Base-by-base conservation (phyloP, 2,113 vertebrate species). In the Brachyistius frenatus region DNA sequence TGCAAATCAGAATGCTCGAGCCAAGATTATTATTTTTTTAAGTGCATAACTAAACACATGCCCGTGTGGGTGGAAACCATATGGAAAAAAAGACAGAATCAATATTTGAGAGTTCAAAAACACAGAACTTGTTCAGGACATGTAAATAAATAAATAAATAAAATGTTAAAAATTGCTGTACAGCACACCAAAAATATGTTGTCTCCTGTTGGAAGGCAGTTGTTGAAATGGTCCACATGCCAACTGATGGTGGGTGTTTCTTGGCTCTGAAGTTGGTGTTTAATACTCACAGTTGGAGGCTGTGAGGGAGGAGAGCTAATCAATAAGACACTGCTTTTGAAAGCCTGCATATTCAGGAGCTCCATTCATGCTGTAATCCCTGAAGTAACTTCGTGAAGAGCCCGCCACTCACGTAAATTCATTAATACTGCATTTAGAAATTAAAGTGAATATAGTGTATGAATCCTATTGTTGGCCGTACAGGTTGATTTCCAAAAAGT, bases 191-290 rank as follows among this genome's bases (percentile, higher is more conserved):
- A 62, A 77, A 83, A 83, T 83, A 67, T 37, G 7, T 8, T 7
- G 41, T 64, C 73, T 81, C 31, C 53, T 37, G 73, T 68, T 70
- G 44, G 54, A 67, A 60, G 66, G 67, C 46, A 78, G 66, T 67
- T 74, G 41, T 61, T 73, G 77, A 73, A 75, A 52, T 35, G 67
- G 49, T 74, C 14, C 39, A n/a, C 44, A 58, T 46, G 66, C 76
- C 85, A 86, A 49, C n/a, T 44, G 53, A 78, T 52, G 69, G 81
- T 85, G 74, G 84, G 80, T 49, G 83, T 88, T 81, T 81, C 56
- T 84, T 90, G 86, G 84, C 88, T 13, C 1, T 7, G 46, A 32
- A 33, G 76, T 80, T 13, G 44, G 55, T 76, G 36, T 77, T 84
- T 69, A 72, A 81, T 68, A 44, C 86, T 63, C 32, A 5, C 64